These are phyloP conservation scores for Syrphus vitripennis DNA, from an alignment of 2,888 invertebrate genomes.

Conservation along the genomic window DNA sequence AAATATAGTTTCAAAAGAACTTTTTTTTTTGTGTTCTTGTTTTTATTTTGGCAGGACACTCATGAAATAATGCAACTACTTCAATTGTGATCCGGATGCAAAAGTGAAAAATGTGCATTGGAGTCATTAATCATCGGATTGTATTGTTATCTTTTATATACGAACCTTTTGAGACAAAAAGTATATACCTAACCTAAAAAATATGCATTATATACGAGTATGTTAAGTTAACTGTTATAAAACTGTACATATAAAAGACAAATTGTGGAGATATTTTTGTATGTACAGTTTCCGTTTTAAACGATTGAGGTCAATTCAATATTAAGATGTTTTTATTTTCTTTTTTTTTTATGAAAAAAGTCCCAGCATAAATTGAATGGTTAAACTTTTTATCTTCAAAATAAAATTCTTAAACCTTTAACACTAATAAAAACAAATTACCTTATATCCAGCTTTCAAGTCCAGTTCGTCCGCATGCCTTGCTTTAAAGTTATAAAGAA, in stretches of 20 bases:
- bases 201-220: neutral
- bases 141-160: neutral
- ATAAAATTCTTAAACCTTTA: no score
- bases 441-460: constrained; percentile 93
- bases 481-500: constrained; percentile 96
- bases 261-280: neutral
- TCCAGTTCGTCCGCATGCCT: constrained; percentile 97
- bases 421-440: constrained; percentile 48
- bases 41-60: neutral
- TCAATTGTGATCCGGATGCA: constrained; percentile 5
- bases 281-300: neutral
- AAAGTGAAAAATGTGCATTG: constrained; percentile 33
- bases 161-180: neutral
- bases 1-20: neutral
- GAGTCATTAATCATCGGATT: constrained; percentile 41
- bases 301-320: neutral
- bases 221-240: no score
- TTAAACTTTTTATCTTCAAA: no score
- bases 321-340: neutral
- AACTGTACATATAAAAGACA: no score
- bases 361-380: no score
- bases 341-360: neutral
- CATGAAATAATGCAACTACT: neutral
- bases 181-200: neutral
- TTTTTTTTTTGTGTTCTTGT: neutral